Evolutionary conservation across 2,113 vertebrate species (phyloP).

Genomic region (Scopus umbretta): DNA sequence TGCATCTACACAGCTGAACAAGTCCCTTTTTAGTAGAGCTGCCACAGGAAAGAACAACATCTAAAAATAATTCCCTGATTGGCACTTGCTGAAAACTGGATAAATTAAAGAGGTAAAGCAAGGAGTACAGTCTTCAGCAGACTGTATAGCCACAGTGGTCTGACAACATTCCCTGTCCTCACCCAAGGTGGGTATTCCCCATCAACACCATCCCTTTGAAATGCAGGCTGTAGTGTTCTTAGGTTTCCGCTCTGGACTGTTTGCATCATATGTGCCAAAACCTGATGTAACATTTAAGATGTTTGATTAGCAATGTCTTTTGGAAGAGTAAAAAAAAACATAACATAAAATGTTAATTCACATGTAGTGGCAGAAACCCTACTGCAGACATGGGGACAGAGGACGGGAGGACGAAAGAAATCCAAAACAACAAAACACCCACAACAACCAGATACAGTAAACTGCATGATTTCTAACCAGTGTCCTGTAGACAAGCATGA

Average conservation of each 20-base stretch:
- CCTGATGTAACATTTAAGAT: background rate
- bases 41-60: background rate
- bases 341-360: background rate
- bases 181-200: background rate
- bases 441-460: background rate
- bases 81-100: background rate
- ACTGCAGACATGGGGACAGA: background rate
- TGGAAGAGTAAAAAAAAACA: background rate
- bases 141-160: too few relatives aligned
- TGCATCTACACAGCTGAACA: background rate
- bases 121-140: background rate
- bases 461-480: background rate
- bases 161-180: background rate
- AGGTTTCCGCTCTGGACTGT: background rate
- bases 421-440: too few relatives aligned
- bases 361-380: background rate
- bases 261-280: background rate
- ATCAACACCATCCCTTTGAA: background rate
- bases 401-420: background rate
- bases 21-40: background rate
- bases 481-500: background rate
- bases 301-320: background rate
- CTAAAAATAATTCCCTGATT: background rate
- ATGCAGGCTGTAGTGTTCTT: background rate
- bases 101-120: background rate